Evolutionary conservation across 2,888 invertebrate genomes (phyloP).

Genomic region (Uropetala carovei): DNA sequence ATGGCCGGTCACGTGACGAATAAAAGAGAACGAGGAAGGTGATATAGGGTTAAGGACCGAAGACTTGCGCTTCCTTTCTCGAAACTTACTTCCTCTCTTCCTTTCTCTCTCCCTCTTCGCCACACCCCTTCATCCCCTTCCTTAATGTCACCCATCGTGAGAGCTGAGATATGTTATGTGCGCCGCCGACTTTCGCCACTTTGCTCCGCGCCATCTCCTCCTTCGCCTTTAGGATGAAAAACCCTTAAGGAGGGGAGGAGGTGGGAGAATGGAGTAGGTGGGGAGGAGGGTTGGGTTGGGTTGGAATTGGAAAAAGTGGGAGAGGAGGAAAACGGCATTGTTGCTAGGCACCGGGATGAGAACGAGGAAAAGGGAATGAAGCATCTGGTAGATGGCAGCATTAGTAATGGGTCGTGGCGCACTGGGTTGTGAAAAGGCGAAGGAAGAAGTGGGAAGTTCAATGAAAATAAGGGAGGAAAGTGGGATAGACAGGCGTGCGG

Average conservation of each 20-base stretch:
- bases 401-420: constrained; percentile 47
- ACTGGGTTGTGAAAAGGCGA: neutral
- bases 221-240: too few relatives aligned
- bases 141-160: neutral
- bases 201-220: neutral
- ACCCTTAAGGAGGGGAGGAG: neutral
- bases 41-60: neutral
- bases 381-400: constrained; percentile 8
- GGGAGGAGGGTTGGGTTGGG: too few relatives aligned
- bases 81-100: neutral
- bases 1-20: neutral
- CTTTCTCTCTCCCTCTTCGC: neutral
- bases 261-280: neutral
- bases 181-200: constrained; percentile 1
- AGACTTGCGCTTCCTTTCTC: neutral
- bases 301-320: too few relatives aligned
- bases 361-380: neutral
- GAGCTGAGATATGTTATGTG: constrained; percentile 41
- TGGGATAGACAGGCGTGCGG: neutral
- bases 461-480: neutral
- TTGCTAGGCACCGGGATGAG: neutral
- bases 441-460: neutral
- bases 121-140: neutral
- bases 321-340: neutral
- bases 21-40: neutral